Conservation (phyloP, 1,140 invertebrate genomes). For the Choristoneura fumiferana region DNA sequence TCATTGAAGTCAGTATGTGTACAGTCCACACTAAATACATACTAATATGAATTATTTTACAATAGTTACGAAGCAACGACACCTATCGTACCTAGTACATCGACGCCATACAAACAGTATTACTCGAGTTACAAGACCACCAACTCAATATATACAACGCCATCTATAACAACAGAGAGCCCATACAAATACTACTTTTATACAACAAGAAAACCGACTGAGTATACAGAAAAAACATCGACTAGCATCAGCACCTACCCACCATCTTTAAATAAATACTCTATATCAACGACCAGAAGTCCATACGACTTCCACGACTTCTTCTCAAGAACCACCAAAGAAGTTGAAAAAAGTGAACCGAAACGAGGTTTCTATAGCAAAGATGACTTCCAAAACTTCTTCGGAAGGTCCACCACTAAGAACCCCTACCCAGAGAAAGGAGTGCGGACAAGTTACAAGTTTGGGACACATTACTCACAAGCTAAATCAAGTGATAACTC, state of each 20-base stretch:
- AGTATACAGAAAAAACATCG: slow-evolving; percentile 40
- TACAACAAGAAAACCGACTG: slow-evolving; percentile 50
- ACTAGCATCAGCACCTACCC: slow-evolving; percentile 41
- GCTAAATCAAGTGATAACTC: slow-evolving; percentile 62
- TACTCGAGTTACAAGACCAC: slow-evolving; percentile 33
- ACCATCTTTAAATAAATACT: slow-evolving; percentile 64
- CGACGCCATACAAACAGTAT: slow-evolving; percentile 45
- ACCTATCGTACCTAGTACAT: slow-evolving; percentile 60
- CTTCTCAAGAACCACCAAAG: slow-evolving; percentile 49
- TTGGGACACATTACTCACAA: slow-evolving; percentile 69
- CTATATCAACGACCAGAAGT: slow-evolving; percentile 71
- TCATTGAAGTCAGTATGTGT: slow-evolving; percentile 49
- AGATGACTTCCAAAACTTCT: slow-evolving; percentile 63
- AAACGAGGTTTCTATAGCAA: slow-evolving; percentile 66
- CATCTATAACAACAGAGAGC: slow-evolving; percentile 40
- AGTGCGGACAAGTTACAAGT: slow-evolving; percentile 58
- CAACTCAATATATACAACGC: slow-evolving; percentile 23
- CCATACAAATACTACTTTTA: slow-evolving; percentile 47
- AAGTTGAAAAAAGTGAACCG: slow-evolving; percentile 40
- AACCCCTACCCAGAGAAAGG: slow-evolving; percentile 58
- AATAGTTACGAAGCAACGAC: slow-evolving; percentile 69
- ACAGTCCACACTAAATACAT: slow-evolving; percentile 31
- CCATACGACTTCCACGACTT: slow-evolving; percentile 79
- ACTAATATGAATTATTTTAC: slow-evolving; percentile 55
- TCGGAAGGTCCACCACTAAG: slow-evolving; percentile 65